Conservation (phyloP, 2,888 invertebrate genomes). For the Pedicia rivosa region DNA sequence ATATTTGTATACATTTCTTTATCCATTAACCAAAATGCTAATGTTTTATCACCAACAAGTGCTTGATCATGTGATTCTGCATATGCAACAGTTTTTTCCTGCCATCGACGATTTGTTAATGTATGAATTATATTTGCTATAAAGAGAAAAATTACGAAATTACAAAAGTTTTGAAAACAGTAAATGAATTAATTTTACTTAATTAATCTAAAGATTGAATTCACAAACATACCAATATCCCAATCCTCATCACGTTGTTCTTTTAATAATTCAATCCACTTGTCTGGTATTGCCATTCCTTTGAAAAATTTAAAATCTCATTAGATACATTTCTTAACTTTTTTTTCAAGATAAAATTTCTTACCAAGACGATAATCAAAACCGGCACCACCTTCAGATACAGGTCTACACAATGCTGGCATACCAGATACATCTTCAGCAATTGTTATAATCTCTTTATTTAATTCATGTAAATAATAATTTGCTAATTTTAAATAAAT, state of each 20-base stretch:
- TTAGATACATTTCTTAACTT: too few species aligned
- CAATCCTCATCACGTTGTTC: conserved; percentile 80
- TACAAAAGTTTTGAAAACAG: too few species aligned
- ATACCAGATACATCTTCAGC: conserved; percentile 99
- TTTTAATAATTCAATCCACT: conserved; percentile 90
- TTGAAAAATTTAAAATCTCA: too few species aligned
- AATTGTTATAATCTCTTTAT: conserved; percentile 72
- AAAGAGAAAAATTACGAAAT: too few species aligned
- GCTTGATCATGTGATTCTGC: conserved; percentile 98
- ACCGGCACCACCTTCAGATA: conserved; percentile 83
- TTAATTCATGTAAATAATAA: conserved; percentile 64
- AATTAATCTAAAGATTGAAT: too few species aligned
- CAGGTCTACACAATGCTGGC: conserved; percentile 91
- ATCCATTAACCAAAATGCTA: conserved; percentile 99
- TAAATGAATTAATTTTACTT: too few species aligned
- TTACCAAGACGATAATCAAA: conserved; percentile 95
- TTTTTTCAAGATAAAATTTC: too few species aligned
- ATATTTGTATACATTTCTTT: conserved; percentile 97
- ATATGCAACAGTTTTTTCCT: conserved; percentile 93
- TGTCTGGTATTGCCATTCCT: conserved; percentile 99
- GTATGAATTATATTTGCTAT: conserved; percentile 83
- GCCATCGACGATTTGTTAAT: conserved; percentile 85
- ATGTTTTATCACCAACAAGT: conserved; percentile 93
- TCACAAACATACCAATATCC: too few species aligned
- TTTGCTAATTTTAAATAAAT: conserved; percentile 92